phyloP scores from a whole-genome alignment of 2,888 invertebrate species.

The Atethmia centrago region DNA sequence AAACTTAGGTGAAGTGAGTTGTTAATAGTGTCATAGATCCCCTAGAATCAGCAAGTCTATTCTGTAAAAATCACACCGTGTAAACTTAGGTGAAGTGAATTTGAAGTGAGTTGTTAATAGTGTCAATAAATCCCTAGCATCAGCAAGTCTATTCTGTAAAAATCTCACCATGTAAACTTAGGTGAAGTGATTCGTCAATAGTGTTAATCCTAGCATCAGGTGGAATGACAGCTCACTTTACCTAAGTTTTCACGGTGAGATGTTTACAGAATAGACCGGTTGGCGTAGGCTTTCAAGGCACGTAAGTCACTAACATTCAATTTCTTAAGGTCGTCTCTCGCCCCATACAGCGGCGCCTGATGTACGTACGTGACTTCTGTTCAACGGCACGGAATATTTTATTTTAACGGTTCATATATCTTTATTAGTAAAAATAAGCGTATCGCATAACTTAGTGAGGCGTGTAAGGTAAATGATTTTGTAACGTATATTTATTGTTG shows the following conservation, averaged over 20 bases:
- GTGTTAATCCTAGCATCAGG: not conserved
- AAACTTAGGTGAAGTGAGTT: not conserved
- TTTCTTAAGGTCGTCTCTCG: constrained; percentile 62
- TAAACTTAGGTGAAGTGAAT: too few species aligned
- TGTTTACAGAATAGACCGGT: not conserved
- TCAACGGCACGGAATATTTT: constrained; percentile 53
- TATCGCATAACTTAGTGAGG: constrained; percentile 44
- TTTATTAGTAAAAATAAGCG: constrained; percentile 61
- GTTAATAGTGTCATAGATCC: not conserved
- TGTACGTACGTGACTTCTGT: constrained; percentile 68
- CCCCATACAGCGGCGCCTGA: constrained; percentile 40
- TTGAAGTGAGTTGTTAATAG: not conserved
- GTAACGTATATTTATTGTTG: constrained; percentile 7
- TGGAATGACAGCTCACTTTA: not conserved
- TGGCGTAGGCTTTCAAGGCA: constrained; percentile 29
- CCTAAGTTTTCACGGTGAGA: not conserved
- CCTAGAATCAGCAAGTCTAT: too few species aligned
- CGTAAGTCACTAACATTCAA: constrained; percentile 58
- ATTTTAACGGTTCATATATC: constrained; percentile 61
- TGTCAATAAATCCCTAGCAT: too few species aligned
- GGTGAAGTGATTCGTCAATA: not conserved
- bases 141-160: too few species aligned
- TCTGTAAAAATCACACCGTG: too few species aligned
- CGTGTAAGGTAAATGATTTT: constrained; percentile 33
- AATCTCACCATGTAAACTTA: too few species aligned